These are phyloP conservation scores for Geophilus truncorum DNA, from an alignment of 2,888 invertebrate species.

Conservation along the genomic window DNA sequence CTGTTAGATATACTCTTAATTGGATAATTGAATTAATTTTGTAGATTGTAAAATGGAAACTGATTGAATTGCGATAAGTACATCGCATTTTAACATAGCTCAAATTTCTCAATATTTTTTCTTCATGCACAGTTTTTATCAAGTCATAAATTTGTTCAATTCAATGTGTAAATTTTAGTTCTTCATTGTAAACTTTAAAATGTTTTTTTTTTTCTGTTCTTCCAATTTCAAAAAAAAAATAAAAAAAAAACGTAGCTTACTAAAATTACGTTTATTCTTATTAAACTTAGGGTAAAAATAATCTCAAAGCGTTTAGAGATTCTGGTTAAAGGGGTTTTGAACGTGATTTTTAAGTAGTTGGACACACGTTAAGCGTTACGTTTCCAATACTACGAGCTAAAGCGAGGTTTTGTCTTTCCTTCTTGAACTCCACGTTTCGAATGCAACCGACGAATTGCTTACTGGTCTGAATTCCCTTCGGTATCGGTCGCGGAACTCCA, in stretches of 20 bases:
- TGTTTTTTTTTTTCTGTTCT: neutral
- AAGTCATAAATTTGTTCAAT: neutral
- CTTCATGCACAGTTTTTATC: neutral
- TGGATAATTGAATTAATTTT: neutral
- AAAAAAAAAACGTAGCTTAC: neutral
- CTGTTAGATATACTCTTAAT: neutral
- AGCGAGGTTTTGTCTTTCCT: constrained; percentile 52
- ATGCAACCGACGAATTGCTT: constrained; percentile 73
- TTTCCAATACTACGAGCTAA: constrained; percentile 63
- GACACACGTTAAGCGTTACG: constrained; percentile 73
- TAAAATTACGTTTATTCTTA: neutral
- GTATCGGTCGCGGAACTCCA: constrained; percentile 63
- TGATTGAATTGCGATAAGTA: neutral
- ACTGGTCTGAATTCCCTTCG: constrained; percentile 63
- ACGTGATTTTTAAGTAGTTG: constrained; percentile 70
- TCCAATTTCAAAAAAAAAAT: neutral
- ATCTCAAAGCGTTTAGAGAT: no score
- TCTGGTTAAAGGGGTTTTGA: no score
- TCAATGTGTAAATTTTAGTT: neutral
- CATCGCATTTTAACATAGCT: neutral
- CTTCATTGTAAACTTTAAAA: neutral
- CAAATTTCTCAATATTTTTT: neutral
- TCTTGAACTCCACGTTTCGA: constrained; percentile 48
- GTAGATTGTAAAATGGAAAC: neutral
- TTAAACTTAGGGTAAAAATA: neutral